A percentile compares a stretch with the other conserved stretches of the same genome.
Evolutionary conservation across 2,113 vertebrate species (phyloP).

Genomic region (Notechis scutatus): DNA sequence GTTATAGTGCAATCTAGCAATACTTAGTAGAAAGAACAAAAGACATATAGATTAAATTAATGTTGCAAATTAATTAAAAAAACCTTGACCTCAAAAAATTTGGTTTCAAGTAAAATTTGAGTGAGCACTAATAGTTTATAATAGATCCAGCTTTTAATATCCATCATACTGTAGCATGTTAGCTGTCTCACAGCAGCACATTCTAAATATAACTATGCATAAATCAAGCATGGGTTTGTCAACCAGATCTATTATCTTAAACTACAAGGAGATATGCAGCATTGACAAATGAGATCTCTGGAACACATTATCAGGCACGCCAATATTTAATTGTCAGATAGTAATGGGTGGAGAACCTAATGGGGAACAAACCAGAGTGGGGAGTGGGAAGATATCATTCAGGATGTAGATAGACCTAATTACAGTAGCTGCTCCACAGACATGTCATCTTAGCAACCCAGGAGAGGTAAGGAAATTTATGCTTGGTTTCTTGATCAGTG

Average conservation of each 20-base stretch:
- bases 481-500: not conserved
- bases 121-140: not conserved
- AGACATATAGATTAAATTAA: not conserved
- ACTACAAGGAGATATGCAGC: not conserved
- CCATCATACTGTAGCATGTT: not conserved
- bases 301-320: not conserved
- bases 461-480: not conserved
- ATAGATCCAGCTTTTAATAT: not conserved
- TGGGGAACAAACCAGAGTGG: not conserved
- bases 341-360: not conserved
- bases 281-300: not conserved
- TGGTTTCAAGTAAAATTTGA: not conserved
- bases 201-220: not conserved
- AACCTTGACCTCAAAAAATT: not conserved
- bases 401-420: not conserved
- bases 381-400: not conserved
- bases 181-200: not conserved
- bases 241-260: not conserved
- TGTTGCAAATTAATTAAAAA: not conserved
- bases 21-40: not conserved
- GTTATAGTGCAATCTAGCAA: not conserved
- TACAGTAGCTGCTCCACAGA: not conserved
- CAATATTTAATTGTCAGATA: not conserved
- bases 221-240: not conserved
- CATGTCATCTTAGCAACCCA: not conserved